Base-by-base conservation (phyloP, 2,113 vertebrate species). In the Neolamprologus longior region DNA sequence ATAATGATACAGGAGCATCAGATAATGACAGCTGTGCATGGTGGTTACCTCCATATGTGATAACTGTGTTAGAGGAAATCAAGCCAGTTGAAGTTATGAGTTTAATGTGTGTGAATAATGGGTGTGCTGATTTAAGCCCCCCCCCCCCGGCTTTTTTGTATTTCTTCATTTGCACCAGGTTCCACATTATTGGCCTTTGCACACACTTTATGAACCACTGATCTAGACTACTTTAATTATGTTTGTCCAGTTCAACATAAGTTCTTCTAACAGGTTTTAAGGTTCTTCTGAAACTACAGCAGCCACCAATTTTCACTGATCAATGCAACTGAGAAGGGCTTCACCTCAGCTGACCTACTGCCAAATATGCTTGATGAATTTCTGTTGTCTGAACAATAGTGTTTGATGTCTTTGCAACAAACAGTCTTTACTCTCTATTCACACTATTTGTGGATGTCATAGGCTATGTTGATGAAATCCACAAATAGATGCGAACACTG, bases 331-430 rank as follows among this genome's bases (percentile, higher is more conserved):
- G 1, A 28, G 42, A 50, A 76, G 9, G 24, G 71, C 42, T 78
- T 47, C 42, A 50, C 15, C 24, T 78, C 24, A 50, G 71, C 15
- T 76, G 42, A 76, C 15, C 50, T 83, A 88, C 55, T 82, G 47
- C 45, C 81, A 55, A n/a, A 52, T 73, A 45, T 86, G 76, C 28
- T 78, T 55, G 33, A 82, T 90, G 35, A 86, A 90, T 90, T 88
- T 24, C 58, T 66, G 63, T 68, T 47, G 42, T 53, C 45, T 50
- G 33, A 88, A 31, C 12, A 50, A 54, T 63, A 52, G 33, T 47
- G 50, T 53, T 33, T 7, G 55, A 80, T 35, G 26, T 87, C 52
- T 84, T 47, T 6, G 50, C 66, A 58, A 28, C 33, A 50, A 45
- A 81, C 14, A 28, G 26, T 78, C 40, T 76, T 47, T 12, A 76